Conservation (phyloP, 2,113 vertebrate species). For the Myotis lucifugus region DNA sequence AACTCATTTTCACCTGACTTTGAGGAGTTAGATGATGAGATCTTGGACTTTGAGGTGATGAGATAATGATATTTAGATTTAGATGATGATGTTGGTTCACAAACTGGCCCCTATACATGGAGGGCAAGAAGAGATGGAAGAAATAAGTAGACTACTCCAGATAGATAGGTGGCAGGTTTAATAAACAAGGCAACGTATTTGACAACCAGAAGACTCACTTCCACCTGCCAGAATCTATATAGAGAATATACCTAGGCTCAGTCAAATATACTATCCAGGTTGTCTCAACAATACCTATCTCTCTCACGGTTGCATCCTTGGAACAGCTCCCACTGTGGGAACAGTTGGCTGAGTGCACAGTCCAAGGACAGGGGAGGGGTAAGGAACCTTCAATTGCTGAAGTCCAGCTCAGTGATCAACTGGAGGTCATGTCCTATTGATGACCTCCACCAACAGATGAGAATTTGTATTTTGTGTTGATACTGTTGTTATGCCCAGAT, state of each 20-base stretch:
- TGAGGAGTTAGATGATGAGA: not conserved
- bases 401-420: not conserved
- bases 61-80: not conserved
- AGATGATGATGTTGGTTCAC: not conserved
- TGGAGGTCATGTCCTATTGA: not conserved
- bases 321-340: too few relatives aligned
- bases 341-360: not conserved
- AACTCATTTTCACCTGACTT: too few relatives aligned
- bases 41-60: not conserved
- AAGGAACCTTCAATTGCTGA: not conserved
- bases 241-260: not conserved
- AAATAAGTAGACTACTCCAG: not conserved
- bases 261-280: not conserved
- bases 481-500: too few relatives aligned
- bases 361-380: not conserved
- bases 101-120: not conserved
- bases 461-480: not conserved
- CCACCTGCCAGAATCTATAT: not conserved
- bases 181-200: not conserved
- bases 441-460: not conserved
- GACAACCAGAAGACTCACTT: not conserved
- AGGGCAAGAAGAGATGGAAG: not conserved
- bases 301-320: not conserved
- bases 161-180: not conserved
- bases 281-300: not conserved